phyloP scores from a whole-genome alignment of 2,888 invertebrate genomes.

The Norana najaformis region DNA sequence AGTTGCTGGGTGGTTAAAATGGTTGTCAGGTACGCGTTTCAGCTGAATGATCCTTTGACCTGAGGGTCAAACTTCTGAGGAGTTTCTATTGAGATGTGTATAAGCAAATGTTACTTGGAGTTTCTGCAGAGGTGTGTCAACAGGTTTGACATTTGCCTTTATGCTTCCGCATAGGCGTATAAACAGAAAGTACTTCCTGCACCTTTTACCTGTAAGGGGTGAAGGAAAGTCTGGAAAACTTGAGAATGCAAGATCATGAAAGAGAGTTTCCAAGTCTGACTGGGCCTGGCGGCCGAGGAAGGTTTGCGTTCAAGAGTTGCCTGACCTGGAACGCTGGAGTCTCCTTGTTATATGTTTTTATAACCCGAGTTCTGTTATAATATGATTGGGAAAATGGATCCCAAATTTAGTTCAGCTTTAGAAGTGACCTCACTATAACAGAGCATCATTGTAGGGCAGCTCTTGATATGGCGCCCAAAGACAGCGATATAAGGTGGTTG shows the following conservation, averaged over 20 bases:
- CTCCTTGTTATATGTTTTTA: not conserved
- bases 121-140: too few species aligned
- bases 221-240: too few species aligned
- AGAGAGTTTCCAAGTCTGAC: not conserved
- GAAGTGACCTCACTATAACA: not conserved
- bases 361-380: not conserved
- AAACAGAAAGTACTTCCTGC: not conserved
- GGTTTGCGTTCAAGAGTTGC: not conserved
- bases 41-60: not conserved
- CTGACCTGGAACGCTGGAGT: not conserved
- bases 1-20: not conserved
- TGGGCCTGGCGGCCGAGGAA: not conserved
- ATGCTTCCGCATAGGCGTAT: not conserved
- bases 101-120: too few species aligned
- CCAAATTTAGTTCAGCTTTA: not conserved
- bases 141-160: too few species aligned
- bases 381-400: too few species aligned
- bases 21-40: not conserved
- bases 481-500: not conserved
- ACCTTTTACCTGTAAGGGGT: too few species aligned
- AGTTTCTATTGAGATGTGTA: too few species aligned
- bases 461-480: too few species aligned
- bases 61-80: too few species aligned
- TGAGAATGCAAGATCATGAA: not conserved
- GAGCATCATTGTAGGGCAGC: too few species aligned